Base-by-base conservation (phyloP, 2,888 invertebrate species). In the Ferdinandea cuprea region DNA sequence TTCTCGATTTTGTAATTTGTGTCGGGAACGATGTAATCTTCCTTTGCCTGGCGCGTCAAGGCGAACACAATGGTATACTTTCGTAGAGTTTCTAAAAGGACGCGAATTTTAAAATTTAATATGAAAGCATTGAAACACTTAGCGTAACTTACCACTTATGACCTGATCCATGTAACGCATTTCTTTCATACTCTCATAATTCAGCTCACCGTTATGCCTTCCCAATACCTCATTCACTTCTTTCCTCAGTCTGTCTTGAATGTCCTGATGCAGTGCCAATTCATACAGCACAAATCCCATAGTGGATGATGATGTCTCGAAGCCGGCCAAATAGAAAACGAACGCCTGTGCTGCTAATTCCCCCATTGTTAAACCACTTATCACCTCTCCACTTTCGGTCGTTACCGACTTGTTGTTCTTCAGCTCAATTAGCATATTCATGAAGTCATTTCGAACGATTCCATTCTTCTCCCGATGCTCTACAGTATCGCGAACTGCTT, bases 251-350 rank as follows among this genome's bases (percentile, higher is more conserved):
- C 85, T 86, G 0, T 56, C 86, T 86, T 85, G 89, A 69, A 89
- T 30, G 1, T 88, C 87, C 3, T 87, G 88, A 19, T 88, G 87
- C 15, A 87, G 52, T 0, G 90, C 88, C 52, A 90, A 69, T 72
- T 90, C 90, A 52, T 89, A 89, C 0, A 90, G 85, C 3, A 88
- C 88, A 74, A 93, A 93, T 76, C 92, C 92, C 1, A 94, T 91
- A 0, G 93, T 92, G 0, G 93, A 92, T 0, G 94, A 94, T 0
- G 93, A 93, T 0, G 94, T 93, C 87, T 93, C 94, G 85, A 94
- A 93, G 0, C 94, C 94, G 8, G 93, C 89, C 19, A 89, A 46
- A 7, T 89, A 85, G 59, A 89, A 90, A 2, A 88, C 86, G 73
- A 89, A 91, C 0, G 88, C 87, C 37, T 90, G 89, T 0, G 90